Conservation (phyloP, 2,888 invertebrate species). For the Gibbula magus region DNA sequence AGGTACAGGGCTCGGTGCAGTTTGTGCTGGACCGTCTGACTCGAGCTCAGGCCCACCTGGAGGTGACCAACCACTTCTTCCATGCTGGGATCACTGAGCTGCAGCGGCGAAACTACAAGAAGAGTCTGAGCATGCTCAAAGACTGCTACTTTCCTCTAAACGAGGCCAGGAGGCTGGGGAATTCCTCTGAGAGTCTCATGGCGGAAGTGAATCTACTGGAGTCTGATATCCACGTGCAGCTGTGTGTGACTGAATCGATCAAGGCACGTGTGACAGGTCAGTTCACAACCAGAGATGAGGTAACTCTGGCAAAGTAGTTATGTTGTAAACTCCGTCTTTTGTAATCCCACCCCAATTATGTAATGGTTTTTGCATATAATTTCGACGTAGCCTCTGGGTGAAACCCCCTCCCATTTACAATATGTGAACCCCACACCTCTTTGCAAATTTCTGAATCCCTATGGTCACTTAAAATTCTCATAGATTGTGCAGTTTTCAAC, state of each 20-base stretch:
- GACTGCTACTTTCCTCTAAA: constrained; percentile 46
- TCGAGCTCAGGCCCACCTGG: constrained; percentile 16
- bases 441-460: too few relatives aligned
- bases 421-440: too few relatives aligned
- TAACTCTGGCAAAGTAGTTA: too few relatives aligned
- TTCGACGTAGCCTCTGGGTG: too few relatives aligned
- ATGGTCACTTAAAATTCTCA: too few relatives aligned
- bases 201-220: constrained; percentile 37
- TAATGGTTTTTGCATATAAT: too few relatives aligned
- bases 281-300: too few relatives aligned
- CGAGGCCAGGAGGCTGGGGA: constrained; percentile 36
- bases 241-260: constrained; percentile 43
- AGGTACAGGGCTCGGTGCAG: not conserved
- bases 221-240: constrained; percentile 45
- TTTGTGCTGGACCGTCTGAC: not conserved
- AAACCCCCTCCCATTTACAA: too few relatives aligned
- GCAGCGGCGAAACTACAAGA: constrained; percentile 32
- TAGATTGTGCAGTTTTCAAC: too few relatives aligned
- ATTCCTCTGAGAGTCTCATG: constrained; percentile 3
- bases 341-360: too few relatives aligned
- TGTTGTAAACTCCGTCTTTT: too few relatives aligned
- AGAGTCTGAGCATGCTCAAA: constrained; percentile 37
- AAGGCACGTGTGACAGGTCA: constrained; percentile 49
- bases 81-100: constrained; percentile 31
- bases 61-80: constrained; percentile 25